Conservation (phyloP, 2,797 vertebrate species). For the Epinephelus malabaricus region DNA sequence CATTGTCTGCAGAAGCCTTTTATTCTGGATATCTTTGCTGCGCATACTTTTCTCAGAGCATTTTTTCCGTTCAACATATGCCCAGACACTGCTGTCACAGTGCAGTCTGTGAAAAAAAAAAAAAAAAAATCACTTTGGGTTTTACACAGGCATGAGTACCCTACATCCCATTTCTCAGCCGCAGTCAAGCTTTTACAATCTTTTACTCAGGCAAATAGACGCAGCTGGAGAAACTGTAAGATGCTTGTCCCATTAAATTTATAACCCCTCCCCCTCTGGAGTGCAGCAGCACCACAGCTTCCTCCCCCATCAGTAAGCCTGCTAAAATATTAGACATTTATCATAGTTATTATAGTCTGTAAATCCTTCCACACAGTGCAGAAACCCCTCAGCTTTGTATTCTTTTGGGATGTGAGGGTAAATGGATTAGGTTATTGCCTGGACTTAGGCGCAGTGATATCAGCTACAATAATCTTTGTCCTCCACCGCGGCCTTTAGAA, state of each 20-base stretch:
- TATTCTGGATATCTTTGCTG: not conserved
- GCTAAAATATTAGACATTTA: conserved; percentile 79
- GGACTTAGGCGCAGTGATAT: conserved; percentile 63
- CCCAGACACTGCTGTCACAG: conserved; percentile 1
- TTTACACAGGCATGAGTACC: conserved; percentile 26
- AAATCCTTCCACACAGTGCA: conserved; percentile 69
- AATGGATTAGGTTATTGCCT: conserved; percentile 79
- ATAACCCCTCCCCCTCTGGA: conserved; percentile 65
- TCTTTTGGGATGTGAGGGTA: conserved; percentile 72
- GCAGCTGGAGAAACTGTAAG: conserved; percentile 61
- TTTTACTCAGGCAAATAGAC: conserved; percentile 64
- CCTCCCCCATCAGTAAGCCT: conserved; percentile 58
- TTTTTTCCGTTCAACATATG: conserved; percentile 5
- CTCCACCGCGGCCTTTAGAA: conserved; percentile 56
- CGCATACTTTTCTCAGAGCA: not conserved
- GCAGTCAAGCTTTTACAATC: conserved; percentile 55
- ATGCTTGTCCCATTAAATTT: conserved; percentile 74
- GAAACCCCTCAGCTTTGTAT: conserved; percentile 68
- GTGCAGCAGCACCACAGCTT: conserved; percentile 43
- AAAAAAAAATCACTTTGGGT: conserved; percentile 16
- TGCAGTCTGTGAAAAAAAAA: conserved; percentile 25
- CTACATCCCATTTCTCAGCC: conserved; percentile 33
- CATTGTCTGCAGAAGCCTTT: conserved; percentile 13
- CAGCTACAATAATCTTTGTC: conserved; percentile 75
- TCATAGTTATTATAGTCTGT: conserved; percentile 79